Conservation (phyloP, 2,888 invertebrate genomes). For the Melieria crassipennis region DNA sequence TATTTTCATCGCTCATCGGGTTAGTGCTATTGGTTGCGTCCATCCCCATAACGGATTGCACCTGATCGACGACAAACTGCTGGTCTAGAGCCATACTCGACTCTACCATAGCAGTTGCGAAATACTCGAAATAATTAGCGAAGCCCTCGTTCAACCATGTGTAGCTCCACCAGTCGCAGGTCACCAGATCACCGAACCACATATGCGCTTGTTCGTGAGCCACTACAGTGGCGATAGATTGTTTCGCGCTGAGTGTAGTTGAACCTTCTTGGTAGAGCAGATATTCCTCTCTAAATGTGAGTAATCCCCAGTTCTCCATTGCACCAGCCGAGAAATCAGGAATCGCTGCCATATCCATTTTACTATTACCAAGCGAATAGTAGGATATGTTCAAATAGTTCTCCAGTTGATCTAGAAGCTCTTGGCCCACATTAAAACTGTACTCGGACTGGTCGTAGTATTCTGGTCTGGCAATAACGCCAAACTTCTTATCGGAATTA, state of each 20-base stretch:
- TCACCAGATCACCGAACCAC: slow-evolving; percentile 75
- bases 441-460: slow-evolving; percentile 75
- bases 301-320: slow-evolving; percentile 93
- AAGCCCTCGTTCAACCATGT: slow-evolving; percentile 76
- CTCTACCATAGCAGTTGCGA: slow-evolving; percentile 68
- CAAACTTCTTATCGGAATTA: slow-evolving; percentile 46
- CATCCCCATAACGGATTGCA: slow-evolving; percentile 72
- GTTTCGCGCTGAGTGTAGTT: slow-evolving; percentile 71
- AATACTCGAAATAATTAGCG: slow-evolving; percentile 79
- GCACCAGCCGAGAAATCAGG: slow-evolving; percentile 86
- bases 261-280: slow-evolving; percentile 73
- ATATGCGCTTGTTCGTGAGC: slow-evolving; percentile 70
- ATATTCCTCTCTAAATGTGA: slow-evolving; percentile 81
- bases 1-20: slow-evolving; percentile 70
- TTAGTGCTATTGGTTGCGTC: slow-evolving; percentile 72
- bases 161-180: slow-evolving; percentile 69
- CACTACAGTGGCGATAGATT: slow-evolving; percentile 71
- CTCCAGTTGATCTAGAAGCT: slow-evolving; percentile 68
- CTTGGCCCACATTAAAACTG: slow-evolving; percentile 71
- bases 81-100: slow-evolving; percentile 72
- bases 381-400: slow-evolving; percentile 71
- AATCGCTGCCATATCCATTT: slow-evolving; percentile 86
- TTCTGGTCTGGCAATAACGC: slow-evolving; percentile 76
- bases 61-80: slow-evolving; percentile 76
- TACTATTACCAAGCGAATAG: slow-evolving; percentile 70